Evolutionary conservation across 37 sponge, comb jelly and placozoan genomes (phyloP), one percentile per base, ranked within the genome.

Genomic region (Hexactinellida sp.): DNA sequence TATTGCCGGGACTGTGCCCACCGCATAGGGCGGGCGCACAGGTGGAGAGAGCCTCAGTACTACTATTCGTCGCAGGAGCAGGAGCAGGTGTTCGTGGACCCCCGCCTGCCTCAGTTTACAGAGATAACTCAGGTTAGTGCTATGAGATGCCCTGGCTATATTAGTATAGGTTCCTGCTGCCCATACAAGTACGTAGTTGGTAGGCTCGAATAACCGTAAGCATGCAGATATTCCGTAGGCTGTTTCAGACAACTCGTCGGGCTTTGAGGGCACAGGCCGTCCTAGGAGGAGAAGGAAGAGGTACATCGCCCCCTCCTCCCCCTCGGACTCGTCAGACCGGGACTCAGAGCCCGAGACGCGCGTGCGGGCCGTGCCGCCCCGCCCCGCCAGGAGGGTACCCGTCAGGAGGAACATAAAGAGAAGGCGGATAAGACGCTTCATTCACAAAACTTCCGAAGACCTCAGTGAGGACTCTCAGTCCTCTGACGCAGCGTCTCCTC

Each of bases 1-100:
- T 93, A 89, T 52, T 93, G 93, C 84, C 24, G 63, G 30, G 38
- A 36, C 0, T 93, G 93, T 39, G 51, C 36, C 1, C 88, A 86
- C 34, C 52, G 9, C 16, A 23, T 25, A 1, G 76, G 76, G 34
- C 76, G 76, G 34, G 76, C 76, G 3, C 5, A 5, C 32, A 63
- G 76, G 13, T 63, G 76, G 76, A 63, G 32, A 63, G 30, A n/a
- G 34, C 13, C 47, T 41, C 47, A 13, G 13, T 25, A 25, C 30
- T n/a, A n/a, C 34, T 3, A 63, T 7, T n/a, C 76, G 3, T 63
- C 76, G 3, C 76, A n/a, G 3, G 76, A 63, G 76, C 21, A 63
- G 21, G 76, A 25, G 30, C 9, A 47, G 13, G 76, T 63, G 5
- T 63, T 21, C 34, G 76, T 25, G 5, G 13, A 63, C 34, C 76